These are phyloP conservation scores for Choristoneura rosaceana DNA, from an alignment of 2,888 invertebrate species.

Conservation along the genomic window DNA sequence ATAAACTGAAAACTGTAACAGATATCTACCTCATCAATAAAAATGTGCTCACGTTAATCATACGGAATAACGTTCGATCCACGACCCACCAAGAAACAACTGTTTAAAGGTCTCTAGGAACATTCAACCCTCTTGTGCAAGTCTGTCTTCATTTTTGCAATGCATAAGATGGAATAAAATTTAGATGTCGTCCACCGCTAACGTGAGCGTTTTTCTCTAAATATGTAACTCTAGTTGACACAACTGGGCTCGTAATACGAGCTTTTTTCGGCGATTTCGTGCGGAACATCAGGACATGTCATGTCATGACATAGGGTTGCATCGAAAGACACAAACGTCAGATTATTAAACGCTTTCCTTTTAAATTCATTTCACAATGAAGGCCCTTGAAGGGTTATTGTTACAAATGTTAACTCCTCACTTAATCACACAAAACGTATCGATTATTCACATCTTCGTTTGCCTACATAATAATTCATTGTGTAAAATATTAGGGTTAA, in stretches of 20 bases:
- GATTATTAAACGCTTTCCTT: background rate
- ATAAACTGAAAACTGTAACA: no score
- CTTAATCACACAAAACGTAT: constrained; percentile 27
- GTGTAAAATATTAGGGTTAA: constrained; percentile 40
- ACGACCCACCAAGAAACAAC: no score
- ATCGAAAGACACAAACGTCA: background rate
- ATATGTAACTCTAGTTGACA: background rate
- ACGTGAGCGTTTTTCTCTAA: no score
- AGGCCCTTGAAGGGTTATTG: background rate
- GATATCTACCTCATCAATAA: no score
- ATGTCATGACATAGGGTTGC: background rate
- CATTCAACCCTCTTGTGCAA: no score
- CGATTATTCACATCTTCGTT: constrained; percentile 31
- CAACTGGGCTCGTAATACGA: background rate
- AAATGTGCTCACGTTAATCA: no score
- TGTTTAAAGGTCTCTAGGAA: no score
- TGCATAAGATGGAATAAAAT: no score
- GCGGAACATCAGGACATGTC: background rate
- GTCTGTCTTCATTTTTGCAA: no score
- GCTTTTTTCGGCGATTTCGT: background rate
- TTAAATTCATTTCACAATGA: background rate
- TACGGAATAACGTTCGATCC: no score
- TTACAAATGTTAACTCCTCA: background rate
- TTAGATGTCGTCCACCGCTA: no score
- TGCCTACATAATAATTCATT: constrained; percentile 36